Conservation (phyloP, 2,797 vertebrate species). For the Tinamus major region DNA sequence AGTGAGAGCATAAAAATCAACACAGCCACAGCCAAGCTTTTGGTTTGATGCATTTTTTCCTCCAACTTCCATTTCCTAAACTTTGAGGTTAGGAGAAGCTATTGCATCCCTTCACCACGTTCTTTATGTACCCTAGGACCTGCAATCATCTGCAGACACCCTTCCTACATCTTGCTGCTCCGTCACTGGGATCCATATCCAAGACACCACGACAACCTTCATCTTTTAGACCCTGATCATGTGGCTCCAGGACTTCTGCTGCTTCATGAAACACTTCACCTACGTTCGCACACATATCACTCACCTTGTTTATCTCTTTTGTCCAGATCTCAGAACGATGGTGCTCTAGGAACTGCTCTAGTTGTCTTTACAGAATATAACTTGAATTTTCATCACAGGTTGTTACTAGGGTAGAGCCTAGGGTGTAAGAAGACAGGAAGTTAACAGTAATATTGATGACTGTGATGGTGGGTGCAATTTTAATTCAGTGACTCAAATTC, state of each 20-base stretch:
- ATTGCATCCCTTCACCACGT: rapidly evolving
- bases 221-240: rapidly evolving
- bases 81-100: neutral
- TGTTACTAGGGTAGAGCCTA: neutral
- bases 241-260: neutral
- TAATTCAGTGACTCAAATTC: constrained; percentile 36
- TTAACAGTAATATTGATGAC: constrained; percentile 2
- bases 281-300: neutral
- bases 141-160: neutral
- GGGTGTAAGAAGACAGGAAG: neutral
- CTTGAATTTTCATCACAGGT: neutral
- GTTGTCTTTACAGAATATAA: neutral
- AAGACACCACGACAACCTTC: neutral
- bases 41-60: neutral
- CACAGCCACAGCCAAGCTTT: neutral
- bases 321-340: rapidly evolving
- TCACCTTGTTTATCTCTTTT: neutral
- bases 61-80: neutral
- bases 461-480: constrained; percentile 27
- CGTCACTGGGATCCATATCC: too few relatives aligned
- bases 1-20: neutral
- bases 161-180: too few relatives aligned
- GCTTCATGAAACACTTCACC: neutral
- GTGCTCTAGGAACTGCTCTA: neutral
- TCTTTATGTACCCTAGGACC: neutral